Evolutionary conservation across 2,888 invertebrate species (phyloP).

Genomic region (Temnothorax ravouxi): DNA sequence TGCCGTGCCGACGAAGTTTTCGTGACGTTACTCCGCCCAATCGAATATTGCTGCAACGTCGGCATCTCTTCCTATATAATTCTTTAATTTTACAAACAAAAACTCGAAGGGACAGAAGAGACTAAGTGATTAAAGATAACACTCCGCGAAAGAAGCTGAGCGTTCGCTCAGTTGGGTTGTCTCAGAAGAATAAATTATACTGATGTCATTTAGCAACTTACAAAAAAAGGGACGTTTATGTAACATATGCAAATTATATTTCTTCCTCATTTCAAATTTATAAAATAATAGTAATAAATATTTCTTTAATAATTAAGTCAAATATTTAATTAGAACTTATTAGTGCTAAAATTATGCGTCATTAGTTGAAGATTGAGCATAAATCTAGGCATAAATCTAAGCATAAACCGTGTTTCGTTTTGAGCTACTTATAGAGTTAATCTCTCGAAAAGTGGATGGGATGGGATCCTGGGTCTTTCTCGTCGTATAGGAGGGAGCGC

Average conservation of each 20-base stretch:
- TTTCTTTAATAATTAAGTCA: neutral
- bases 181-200: neutral
- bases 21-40: conserved; percentile 68
- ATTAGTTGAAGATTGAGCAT: neutral
- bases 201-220: neutral
- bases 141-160: conserved; percentile 1
- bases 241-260: neutral
- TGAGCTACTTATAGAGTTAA: conserved; percentile 45
- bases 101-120: conserved; percentile 18
- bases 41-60: conserved; percentile 50
- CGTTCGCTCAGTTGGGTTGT: conserved; percentile 5
- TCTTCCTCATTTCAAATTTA: neutral
- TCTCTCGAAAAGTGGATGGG: conserved; percentile 25
- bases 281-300: neutral
- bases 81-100: conserved; percentile 62
- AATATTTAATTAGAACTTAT: conserved; percentile 10
- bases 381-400: neutral
- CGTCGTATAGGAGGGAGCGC: neutral
- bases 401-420: neutral
- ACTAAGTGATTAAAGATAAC: conserved; percentile 1
- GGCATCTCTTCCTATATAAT: conserved; percentile 56
- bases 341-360: neutral
- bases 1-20: conserved; percentile 70
- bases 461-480: neutral
- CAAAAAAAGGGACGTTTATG: neutral